Evolutionary conservation across 2,888 invertebrate species (phyloP).

Genomic region (Malthinus seriepunctatus): DNA sequence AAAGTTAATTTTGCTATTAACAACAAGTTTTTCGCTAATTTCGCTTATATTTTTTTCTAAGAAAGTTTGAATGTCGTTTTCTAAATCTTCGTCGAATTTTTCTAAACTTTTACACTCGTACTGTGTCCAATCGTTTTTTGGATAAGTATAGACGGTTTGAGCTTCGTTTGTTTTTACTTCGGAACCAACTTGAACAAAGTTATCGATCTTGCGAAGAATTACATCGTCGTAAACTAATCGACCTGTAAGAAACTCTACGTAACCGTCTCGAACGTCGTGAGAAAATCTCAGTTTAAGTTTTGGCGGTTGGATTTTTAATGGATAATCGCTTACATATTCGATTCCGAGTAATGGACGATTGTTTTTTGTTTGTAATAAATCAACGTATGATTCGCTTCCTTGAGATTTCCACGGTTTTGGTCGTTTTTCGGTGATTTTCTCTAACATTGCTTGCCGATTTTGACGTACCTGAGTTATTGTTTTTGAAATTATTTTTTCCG

Average conservation of each 20-base stretch:
- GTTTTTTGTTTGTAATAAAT: neutral
- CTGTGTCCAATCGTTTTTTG: conserved; percentile 72
- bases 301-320: neutral
- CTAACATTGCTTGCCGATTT: neutral
- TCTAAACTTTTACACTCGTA: conserved; percentile 52
- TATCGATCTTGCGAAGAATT: neutral
- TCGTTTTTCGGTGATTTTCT: neutral
- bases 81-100: conserved; percentile 42
- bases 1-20: conserved; percentile 58
- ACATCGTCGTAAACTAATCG: neutral
- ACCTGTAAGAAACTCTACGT: neutral
- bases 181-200: neutral
- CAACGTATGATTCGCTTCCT: neutral
- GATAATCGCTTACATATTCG: neutral
- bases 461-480: neutral
- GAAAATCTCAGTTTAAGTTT: neutral
- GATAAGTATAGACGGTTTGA: conserved; percentile 71
- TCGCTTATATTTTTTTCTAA: conserved; percentile 38
- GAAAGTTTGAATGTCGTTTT: conserved; percentile 43
- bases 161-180: conserved; percentile 54
- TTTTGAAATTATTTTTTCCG: neutral
- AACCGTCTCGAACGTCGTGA: neutral
- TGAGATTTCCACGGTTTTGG: neutral
- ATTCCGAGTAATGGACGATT: neutral
- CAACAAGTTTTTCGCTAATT: conserved; percentile 44